These are phyloP conservation scores for Masnerella sp. DNA, from an alignment of 2,888 invertebrate species.

Conservation along the genomic window DNA sequence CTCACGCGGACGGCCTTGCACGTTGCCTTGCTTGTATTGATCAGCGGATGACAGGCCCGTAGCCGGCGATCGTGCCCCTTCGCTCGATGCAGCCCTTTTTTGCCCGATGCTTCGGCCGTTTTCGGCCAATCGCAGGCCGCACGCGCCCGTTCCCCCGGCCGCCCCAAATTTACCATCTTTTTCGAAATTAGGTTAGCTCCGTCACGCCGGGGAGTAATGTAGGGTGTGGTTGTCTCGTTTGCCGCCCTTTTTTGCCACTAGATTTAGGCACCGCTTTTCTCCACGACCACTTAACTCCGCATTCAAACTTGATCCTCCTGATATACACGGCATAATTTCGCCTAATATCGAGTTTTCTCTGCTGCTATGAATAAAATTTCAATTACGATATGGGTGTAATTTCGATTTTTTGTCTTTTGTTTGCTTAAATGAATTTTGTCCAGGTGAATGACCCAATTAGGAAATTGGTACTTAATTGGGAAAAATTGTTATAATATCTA, in stretches of 20 bases:
- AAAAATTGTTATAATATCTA: too few species aligned
- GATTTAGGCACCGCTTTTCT: background rate
- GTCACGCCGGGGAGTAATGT: slow-evolving; percentile 1
- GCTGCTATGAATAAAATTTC: too few species aligned
- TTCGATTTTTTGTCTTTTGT: too few species aligned
- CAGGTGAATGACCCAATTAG: too few species aligned
- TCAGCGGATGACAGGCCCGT: slow-evolving; percentile 73
- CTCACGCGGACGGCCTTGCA: slow-evolving; percentile 75
- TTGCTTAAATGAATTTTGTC: too few species aligned
- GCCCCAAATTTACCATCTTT: slow-evolving; percentile 15
- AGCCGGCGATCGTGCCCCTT: slow-evolving; percentile 65
- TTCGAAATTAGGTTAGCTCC: slow-evolving; percentile 39
- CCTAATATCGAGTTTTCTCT: too few species aligned
- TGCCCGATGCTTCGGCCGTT: slow-evolving; percentile 19
- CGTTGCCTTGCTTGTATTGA: slow-evolving; percentile 76
- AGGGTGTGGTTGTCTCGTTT: slow-evolving; percentile 31
- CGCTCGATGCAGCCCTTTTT: slow-evolving; percentile 35
- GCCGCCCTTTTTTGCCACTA: slow-evolving; percentile 9
- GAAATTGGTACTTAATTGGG: too few species aligned
- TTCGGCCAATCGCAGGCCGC: slow-evolving; percentile 23
- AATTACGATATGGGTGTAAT: too few species aligned
- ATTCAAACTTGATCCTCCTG: background rate
- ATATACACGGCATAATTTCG: too few species aligned
- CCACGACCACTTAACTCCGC: too few species aligned
- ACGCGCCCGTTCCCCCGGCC: background rate